Conservation (phyloP, 2,797 vertebrate species). For the Coilia nasus region DNA sequence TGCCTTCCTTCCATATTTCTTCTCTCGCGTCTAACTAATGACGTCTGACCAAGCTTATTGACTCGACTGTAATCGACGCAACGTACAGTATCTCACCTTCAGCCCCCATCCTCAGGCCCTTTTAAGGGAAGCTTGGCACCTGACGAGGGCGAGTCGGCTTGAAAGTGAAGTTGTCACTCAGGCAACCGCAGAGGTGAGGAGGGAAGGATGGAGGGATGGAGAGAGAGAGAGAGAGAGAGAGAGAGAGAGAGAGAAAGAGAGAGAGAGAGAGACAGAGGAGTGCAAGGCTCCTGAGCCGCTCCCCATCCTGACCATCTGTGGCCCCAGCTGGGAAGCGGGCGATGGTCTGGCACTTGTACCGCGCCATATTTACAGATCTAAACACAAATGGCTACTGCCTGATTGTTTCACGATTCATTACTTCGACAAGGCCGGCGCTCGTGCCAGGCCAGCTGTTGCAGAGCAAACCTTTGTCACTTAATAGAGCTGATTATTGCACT, state of each 20-base stretch:
- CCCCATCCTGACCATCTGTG: slow-evolving; percentile 99
- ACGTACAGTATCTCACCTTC: slow-evolving; percentile 34
- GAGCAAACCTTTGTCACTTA: slow-evolving; percentile 99
- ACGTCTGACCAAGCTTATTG: not conserved
- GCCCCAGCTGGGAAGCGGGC: slow-evolving; percentile 99
- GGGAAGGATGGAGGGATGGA: slow-evolving; percentile 74
- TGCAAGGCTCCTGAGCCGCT: slow-evolving; percentile 84
- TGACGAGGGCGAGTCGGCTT: slow-evolving; percentile 68
- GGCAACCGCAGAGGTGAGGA: slow-evolving; percentile 82
- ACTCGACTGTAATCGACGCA: not conserved
- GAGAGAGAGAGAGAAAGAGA: slow-evolving; percentile 69
- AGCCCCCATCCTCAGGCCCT: slow-evolving; percentile 48
- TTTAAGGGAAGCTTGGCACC: slow-evolving; percentile 61
- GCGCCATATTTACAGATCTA: slow-evolving; percentile 99
- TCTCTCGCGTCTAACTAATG: not conserved
- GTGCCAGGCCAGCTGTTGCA: slow-evolving; percentile 99
- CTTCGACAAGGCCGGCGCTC: slow-evolving; percentile 99
- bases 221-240: slow-evolving; percentile 68
- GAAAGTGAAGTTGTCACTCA: slow-evolving; percentile 83
- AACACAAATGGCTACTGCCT: slow-evolving; percentile 99
- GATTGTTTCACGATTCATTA: slow-evolving; percentile 99
- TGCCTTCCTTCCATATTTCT: not conserved
- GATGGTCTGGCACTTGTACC: slow-evolving; percentile 99
- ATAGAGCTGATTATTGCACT: slow-evolving; percentile 99
- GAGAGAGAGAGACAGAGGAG: slow-evolving; percentile 69